Percentiles rank a stretch among this genome's conserved stretches.
Conservation (phyloP, 2,888 invertebrate species). For the Chrysina gloriosa region DNA sequence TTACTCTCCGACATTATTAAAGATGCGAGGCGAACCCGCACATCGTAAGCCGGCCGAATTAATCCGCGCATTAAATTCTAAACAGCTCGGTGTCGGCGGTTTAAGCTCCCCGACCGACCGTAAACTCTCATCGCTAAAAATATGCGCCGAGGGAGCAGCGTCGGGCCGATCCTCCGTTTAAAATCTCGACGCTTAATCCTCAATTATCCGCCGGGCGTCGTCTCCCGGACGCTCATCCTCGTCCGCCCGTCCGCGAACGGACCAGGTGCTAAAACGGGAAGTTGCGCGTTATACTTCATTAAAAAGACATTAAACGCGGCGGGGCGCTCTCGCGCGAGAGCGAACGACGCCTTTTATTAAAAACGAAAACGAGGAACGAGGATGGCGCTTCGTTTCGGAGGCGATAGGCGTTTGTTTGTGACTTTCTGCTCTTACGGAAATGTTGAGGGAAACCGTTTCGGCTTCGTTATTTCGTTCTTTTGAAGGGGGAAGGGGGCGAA, state of each 20-base stretch:
- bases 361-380: not conserved
- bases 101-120: not conserved
- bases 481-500: too few relatives aligned
- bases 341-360: not conserved
- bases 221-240: too few relatives aligned
- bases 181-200: not conserved
- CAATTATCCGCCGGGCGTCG: not conserved
- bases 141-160: too few relatives aligned
- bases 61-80: not conserved
- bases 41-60: not conserved
- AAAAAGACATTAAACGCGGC: slow-evolving; percentile 10
- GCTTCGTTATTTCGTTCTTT: too few relatives aligned
- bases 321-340: not conserved
- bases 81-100: not conserved
- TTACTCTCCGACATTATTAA: too few relatives aligned
- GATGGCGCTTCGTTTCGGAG: too few relatives aligned
- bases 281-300: slow-evolving; percentile 10
- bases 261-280: not conserved
- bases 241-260: too few relatives aligned
- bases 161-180: not conserved
- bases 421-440: too few relatives aligned
- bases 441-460: too few relatives aligned
- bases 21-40: not conserved
- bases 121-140: not conserved
- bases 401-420: too few relatives aligned